These are phyloP conservation scores for Coregonus ussuriensis DNA, from an alignment of 2,797 vertebrate genomes.

Conservation along the genomic window DNA sequence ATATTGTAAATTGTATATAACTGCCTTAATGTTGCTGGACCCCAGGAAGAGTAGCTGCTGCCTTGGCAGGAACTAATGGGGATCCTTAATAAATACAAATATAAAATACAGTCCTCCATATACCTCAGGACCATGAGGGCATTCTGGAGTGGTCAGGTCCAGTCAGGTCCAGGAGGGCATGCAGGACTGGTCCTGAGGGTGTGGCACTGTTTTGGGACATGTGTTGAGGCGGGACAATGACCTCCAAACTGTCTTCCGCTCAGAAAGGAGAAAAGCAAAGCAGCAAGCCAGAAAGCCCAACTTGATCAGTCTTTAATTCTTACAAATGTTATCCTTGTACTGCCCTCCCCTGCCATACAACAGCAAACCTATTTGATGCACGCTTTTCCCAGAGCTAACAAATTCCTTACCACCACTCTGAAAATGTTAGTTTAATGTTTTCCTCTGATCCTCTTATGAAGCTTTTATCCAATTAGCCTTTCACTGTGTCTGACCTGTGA, in stretches of 20 bases:
- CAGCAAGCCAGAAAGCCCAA: not conserved
- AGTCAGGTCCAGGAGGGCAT: too few relatives aligned
- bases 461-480: constrained; percentile 4
- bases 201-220: not conserved
- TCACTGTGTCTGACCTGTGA: constrained; percentile 2
- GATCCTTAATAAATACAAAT: too few relatives aligned
- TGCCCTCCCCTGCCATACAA: not conserved
- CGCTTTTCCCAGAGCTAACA: not conserved
- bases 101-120: too few relatives aligned
- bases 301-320: not conserved
- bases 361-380: not conserved
- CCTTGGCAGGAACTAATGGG: too few relatives aligned
- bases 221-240: not conserved
- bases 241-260: not conserved
- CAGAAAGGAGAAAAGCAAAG: not conserved
- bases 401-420: not conserved
- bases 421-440: not conserved
- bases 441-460: not conserved
- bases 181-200: too few relatives aligned
- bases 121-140: too few relatives aligned
- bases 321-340: not conserved
- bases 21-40: too few relatives aligned
- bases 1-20: too few relatives aligned
- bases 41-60: too few relatives aligned
- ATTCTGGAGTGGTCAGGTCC: too few relatives aligned